A percentile compares a stretch with the other conserved stretches of the same genome.
These are phyloP conservation scores for Casuarius casuarius DNA, from an alignment of 2,113 vertebrate species.

Conservation along the genomic window DNA sequence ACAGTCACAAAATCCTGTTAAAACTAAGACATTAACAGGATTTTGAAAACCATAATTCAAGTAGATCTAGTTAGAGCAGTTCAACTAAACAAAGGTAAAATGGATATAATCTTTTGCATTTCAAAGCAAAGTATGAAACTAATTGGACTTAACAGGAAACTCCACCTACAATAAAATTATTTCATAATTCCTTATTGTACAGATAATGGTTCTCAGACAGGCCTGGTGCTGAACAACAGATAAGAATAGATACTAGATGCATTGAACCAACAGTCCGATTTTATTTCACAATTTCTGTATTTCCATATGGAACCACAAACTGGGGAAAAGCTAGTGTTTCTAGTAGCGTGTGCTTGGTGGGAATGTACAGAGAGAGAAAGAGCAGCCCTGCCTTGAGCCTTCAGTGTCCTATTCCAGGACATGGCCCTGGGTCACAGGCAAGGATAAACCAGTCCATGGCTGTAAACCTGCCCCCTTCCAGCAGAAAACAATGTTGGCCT, in stretches of 20 bases:
- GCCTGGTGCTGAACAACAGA: background rate
- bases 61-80: background rate
- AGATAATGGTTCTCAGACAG: background rate
- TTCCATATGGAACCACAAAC: background rate
- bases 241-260: background rate
- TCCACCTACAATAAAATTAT: background rate
- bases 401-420: background rate
- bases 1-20: background rate
- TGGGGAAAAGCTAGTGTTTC: rapidly evolving
- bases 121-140: background rate
- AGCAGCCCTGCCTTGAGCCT: background rate
- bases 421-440: background rate
- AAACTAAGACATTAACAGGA: background rate
- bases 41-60: constrained; percentile 36
- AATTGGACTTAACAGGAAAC: constrained; percentile 2
- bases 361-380: background rate
- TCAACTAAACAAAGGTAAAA: constrained; percentile 22
- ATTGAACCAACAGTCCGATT: background rate
- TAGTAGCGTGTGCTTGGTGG: background rate
- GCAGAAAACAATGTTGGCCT: background rate
- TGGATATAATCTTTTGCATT: background rate
- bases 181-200: background rate
- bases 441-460: background rate
- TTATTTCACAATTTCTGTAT: background rate
- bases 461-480: background rate